Evolutionary conservation across 2,888 invertebrate genomes (phyloP), one percentile per base, ranked within the genome.

Genomic region (Achlya flavicornis): DNA sequence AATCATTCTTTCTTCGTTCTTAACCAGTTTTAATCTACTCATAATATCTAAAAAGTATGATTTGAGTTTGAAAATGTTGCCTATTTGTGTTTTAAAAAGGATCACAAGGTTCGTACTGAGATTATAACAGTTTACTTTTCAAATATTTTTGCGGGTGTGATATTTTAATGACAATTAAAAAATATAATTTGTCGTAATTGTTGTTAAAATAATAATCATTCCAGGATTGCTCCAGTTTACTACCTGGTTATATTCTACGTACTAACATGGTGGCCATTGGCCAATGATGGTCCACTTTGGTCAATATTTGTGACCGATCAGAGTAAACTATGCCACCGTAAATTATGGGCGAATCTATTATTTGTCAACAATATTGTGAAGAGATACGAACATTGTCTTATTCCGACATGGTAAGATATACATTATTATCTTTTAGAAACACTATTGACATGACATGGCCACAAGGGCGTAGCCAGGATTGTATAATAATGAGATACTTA

Each of bases 321-420:
- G 33, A 67, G 64, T 32, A 60, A 60, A 2, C 61, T 64, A 10
- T 79, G 79, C 46, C 66, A 61, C 11, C 57, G 53, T 4, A 79
- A 77, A 59, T 78, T 77, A 62, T 79, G 79, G 79, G 62, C 63
- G 0, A 75, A 79, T 32, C 62, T 66, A 0, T 73, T 79, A 58
- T 74, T 61, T 33, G 0, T 72, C 7, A 75, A 76, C 65, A 79
- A 77, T 57, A 61, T 77, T 0, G 64, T 79, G 35, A 72, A 76
- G 3, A 6, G 38, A 8, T 32, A 57, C 5, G 63, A 74, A 5
- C 43, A 32, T 10, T 79, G 79, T 32, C 35, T 79, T 19, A 0
- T 4, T 8, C 78, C 79, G 1, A 65, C 74, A 12, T 79, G 79
- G 79, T 79, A 57, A 73, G 73, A 12, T 1, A 16, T 16, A 10